Base-by-base conservation (phyloP, 2,113 vertebrate genomes). In the Otocyon megalotis region DNA sequence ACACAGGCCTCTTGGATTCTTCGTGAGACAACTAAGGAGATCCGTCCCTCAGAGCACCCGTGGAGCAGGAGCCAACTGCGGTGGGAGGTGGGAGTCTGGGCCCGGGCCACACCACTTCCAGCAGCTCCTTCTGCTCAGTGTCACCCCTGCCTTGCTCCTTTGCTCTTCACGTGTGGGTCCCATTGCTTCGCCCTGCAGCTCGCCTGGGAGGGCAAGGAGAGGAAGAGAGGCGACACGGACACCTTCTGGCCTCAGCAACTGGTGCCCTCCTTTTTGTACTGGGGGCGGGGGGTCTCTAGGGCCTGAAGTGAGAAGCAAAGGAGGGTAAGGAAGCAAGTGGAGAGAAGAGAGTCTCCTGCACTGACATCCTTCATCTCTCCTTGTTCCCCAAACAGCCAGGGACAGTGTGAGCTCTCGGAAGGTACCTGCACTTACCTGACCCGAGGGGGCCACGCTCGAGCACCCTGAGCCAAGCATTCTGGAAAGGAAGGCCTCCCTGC, bases 1-100 rank as follows among this genome's bases (percentile, higher is more conserved):
- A 69, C 17, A 32, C 43, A 91, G 88, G 62, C 82, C 94, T 82
- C 63, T 90, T 88, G 94, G 58, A 56, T 4, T 19, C 15, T 71
- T 32, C 32, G 74, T 76, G 92, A 54, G 79, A 93, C 0, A 0
- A 65, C 96, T 63, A 92, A 97, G 60, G 90, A 96, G 94, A 95
- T 71, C 62, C 72, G 74, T 94, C 62, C n/a, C 9, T 32, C 71
- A 83, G 94, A 88, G 0, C n/a, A 74, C 24, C 60, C 7, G 19
- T 6, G 5, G 53, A 96, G 94, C 88, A 87, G 74, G 82, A 60
- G 77, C 54, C 85, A 67, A 16, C 48, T 4, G 2, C 0, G 8
- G 53, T 76, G 76, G 76, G 71, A 30, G 58, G 14, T 58, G 12
- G 71, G 54, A 60, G 71, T 24, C 30, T 16, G 26, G 84, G 35